A percentile compares a stretch with the other conserved stretches of the same genome.
Conservation (phyloP, 2,888 invertebrate species). For the Eilema caniola region DNA sequence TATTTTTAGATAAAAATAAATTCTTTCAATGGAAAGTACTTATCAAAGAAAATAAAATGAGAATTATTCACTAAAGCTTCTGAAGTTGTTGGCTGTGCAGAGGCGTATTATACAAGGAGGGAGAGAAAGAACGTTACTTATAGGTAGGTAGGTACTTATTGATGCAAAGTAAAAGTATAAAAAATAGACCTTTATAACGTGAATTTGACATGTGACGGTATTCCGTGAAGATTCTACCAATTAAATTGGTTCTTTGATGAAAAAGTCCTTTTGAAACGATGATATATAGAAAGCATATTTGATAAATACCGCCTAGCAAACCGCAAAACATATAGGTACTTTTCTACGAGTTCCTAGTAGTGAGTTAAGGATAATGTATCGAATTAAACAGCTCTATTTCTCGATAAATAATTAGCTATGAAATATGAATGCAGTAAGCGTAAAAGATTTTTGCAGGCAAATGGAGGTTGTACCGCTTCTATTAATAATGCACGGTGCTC, state of each 20-base stretch:
- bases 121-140: not conserved
- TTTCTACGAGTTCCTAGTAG: not conserved
- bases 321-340: not conserved
- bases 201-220: not conserved
- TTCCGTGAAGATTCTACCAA: not conserved
- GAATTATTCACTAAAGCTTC: not conserved
- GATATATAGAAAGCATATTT: not conserved
- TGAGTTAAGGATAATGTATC: not conserved
- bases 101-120: not conserved
- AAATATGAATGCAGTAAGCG: not conserved
- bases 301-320: no score
- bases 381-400: not conserved
- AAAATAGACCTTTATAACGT: not conserved
- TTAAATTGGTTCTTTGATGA: not conserved
- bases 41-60: not conserved
- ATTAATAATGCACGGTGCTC: conserved; percentile 15
- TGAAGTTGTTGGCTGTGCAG: not conserved
- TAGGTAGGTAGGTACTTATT: not conserved
- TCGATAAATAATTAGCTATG: not conserved
- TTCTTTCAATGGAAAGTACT: not conserved
- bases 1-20: not conserved
- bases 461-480: not conserved
- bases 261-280: not conserved
- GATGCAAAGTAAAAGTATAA: not conserved
- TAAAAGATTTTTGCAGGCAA: not conserved